A percentile compares a stretch with the other conserved stretches of the same genome.
Evolutionary conservation across 35 echinoderm and acorn worm genomes (phyloP).

Genomic region (Lytechinus pictus): DNA sequence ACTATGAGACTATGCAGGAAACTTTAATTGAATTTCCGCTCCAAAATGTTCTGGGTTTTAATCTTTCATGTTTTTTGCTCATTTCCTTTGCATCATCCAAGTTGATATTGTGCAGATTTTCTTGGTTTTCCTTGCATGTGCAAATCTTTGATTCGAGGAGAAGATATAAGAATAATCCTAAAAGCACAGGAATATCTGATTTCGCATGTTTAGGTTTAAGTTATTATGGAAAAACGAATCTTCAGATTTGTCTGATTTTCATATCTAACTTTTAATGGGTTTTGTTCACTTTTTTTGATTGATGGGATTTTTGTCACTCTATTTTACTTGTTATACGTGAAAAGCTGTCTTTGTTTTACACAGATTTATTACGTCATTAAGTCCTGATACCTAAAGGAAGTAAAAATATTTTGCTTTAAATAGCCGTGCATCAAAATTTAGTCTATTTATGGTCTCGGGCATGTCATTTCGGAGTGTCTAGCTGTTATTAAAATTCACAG

Average conservation of each 20-base stretch:
- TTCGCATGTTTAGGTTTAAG: background rate
- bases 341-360: no score
- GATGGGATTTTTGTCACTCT: background rate
- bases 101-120: constrained; percentile 2
- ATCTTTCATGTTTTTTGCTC: background rate
- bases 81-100: background rate
- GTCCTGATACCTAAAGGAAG: no score
- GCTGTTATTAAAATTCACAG: no score
- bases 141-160: constrained; percentile 2
- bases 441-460: no score
- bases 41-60: background rate
- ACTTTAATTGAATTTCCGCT: constrained; percentile 19
- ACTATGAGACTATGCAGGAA: background rate
- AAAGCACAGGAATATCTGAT: constrained; percentile 12
- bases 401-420: no score
- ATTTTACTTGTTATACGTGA: background rate
- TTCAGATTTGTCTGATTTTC: background rate
- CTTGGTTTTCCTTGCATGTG: background rate
- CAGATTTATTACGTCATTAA: no score
- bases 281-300: background rate
- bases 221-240: background rate
- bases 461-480: no score
- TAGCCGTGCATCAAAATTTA: no score
- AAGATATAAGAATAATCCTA: constrained; percentile 6
- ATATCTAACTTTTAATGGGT: background rate